These are phyloP conservation scores for Gasteruption jaculator DNA, from an alignment of 2,888 invertebrate species.

Conservation along the genomic window DNA sequence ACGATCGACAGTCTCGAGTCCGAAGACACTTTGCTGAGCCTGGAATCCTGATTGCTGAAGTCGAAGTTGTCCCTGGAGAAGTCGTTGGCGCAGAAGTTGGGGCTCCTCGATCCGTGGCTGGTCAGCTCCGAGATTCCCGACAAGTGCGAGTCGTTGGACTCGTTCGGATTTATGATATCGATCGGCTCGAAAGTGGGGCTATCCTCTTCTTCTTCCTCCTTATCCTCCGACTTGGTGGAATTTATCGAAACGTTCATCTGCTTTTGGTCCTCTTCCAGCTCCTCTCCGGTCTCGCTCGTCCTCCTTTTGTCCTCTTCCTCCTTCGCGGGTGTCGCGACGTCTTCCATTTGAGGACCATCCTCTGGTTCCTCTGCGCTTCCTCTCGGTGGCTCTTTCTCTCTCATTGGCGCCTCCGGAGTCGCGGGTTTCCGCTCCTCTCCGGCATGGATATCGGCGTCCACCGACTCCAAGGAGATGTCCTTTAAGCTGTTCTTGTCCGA, in stretches of 20 bases:
- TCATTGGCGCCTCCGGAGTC: slow-evolving; percentile 7
- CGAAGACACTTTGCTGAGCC: slow-evolving; percentile 61
- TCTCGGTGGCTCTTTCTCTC: no score
- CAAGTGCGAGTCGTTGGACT: slow-evolving; percentile 58
- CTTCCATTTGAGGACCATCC: no score
- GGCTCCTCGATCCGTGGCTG: slow-evolving; percentile 54
- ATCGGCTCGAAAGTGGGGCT: slow-evolving; percentile 66
- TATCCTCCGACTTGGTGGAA: slow-evolving; percentile 51
- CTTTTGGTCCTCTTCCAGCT: background rate
- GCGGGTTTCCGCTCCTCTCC: slow-evolving; percentile 27
- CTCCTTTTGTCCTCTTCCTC: slow-evolving; percentile 20
- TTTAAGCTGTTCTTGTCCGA: slow-evolving; percentile 63
- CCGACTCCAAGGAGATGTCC: slow-evolving; percentile 42
- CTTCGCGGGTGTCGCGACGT: slow-evolving; percentile 5
- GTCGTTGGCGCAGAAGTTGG: slow-evolving; percentile 46
- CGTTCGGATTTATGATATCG: slow-evolving; percentile 50
- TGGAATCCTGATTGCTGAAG: slow-evolving; percentile 58
- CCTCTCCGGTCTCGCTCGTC: background rate
- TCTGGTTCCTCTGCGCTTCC: no score
- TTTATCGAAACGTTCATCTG: no score
- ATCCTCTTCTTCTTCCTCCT: slow-evolving; percentile 60
- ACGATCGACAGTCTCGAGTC: slow-evolving; percentile 58
- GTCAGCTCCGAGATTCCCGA: slow-evolving; percentile 58
- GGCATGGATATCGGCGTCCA: slow-evolving; percentile 31
- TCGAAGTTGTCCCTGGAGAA: slow-evolving; percentile 46